These are phyloP conservation scores for Sarcophaga subvicina DNA, from an alignment of 2,888 invertebrate genomes.

Conservation along the genomic window DNA sequence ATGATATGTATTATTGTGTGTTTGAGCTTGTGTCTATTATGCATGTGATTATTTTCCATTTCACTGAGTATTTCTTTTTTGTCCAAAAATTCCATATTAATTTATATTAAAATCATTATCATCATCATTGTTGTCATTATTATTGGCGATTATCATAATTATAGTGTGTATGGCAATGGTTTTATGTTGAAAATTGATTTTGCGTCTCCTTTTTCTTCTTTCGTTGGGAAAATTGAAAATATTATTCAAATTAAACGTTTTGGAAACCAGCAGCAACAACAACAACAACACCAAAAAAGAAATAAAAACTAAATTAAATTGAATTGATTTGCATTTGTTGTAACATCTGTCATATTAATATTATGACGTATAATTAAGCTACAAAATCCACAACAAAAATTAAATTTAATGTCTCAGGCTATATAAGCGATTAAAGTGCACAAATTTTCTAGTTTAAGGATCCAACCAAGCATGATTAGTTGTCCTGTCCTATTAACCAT, in stretches of 20 bases:
- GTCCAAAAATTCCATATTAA: not conserved
- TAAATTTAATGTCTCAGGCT: too few relatives aligned
- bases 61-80: not conserved
- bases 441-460: too few relatives aligned
- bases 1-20: not conserved
- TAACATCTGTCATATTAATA: too few relatives aligned
- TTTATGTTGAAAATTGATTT: not conserved
- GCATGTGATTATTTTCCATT: not conserved
- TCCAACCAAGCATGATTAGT: too few relatives aligned
- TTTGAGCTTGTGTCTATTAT: not conserved
- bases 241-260: not conserved
- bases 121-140: not conserved
- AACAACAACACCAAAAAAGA: too few relatives aligned
- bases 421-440: too few relatives aligned
- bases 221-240: not conserved
- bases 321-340: too few relatives aligned
- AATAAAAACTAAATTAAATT: too few relatives aligned
- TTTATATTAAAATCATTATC: not conserved
- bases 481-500: too few relatives aligned
- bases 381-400: too few relatives aligned
- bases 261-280: too few relatives aligned
- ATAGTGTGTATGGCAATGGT: not conserved
- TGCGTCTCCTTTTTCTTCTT: not conserved
- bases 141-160: not conserved
- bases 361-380: too few relatives aligned